Percentiles rank a stretch among this genome's conserved stretches.
phyloP scores from a whole-genome alignment of 2,888 invertebrate genomes.

The Epistrophella euchroma region DNA sequence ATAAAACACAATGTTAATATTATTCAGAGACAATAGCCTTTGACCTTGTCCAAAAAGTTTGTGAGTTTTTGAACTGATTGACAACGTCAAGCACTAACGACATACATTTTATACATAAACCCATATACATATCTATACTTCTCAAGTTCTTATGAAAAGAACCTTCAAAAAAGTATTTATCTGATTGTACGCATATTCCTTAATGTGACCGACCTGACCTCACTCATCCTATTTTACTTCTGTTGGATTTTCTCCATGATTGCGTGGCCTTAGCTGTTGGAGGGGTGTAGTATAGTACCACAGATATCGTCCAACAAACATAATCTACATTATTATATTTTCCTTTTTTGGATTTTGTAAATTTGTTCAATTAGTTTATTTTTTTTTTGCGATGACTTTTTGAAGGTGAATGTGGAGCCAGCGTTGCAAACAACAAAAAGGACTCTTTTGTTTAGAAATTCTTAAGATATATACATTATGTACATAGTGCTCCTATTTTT shows the following conservation, averaged over 20 bases:
- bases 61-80: conserved; percentile 47
- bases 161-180: conserved; percentile 2
- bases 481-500: too few species aligned
- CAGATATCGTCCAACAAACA: not conserved
- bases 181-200: conserved; percentile 34
- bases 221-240: conserved; percentile 30
- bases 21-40: conserved; percentile 56
- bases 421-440: too few species aligned
- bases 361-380: too few species aligned
- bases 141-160: not conserved
- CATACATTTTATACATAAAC: not conserved
- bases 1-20: conserved; percentile 10
- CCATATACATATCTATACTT: conserved; percentile 3
- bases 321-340: not conserved
- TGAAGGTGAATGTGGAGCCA: too few species aligned
- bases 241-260: conserved; percentile 19
- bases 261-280: conserved; percentile 21
- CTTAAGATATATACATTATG: too few species aligned
- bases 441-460: too few species aligned
- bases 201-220: conserved; percentile 57
- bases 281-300: conserved; percentile 36
- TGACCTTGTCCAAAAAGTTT: conserved; percentile 66
- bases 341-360: not conserved
- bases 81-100: conserved; percentile 38
- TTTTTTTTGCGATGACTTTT: too few species aligned